Conservation (phyloP, 2,113 vertebrate species). For the Gobius niger region DNA sequence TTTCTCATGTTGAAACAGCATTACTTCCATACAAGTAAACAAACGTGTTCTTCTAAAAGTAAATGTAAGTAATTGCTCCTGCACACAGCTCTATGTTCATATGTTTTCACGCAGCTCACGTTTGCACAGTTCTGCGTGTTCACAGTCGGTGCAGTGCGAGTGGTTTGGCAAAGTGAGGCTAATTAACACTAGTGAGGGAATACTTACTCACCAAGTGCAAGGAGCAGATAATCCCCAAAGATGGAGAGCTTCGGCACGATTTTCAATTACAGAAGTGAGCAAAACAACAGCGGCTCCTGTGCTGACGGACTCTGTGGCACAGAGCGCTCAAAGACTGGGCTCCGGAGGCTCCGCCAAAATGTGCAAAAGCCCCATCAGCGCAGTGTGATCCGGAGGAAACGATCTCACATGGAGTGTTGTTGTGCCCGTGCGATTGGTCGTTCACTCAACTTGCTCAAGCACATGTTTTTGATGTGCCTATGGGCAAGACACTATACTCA, state of each 20-base stretch:
- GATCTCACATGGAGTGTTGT: too few relatives aligned
- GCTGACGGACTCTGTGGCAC: not conserved
- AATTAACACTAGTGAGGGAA: constrained; percentile 77
- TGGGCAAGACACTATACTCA: too few relatives aligned
- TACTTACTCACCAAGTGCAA: constrained; percentile 76
- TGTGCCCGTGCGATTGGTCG: too few relatives aligned
- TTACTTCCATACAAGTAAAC: too few relatives aligned
- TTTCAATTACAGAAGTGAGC: constrained; percentile 74
- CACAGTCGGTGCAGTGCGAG: constrained; percentile 49
- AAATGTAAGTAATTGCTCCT: too few relatives aligned
- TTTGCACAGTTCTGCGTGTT: not conserved
- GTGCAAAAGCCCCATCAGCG: not conserved
- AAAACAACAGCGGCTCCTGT: constrained; percentile 34
- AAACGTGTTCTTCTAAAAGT: too few relatives aligned
- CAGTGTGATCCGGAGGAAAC: not conserved
- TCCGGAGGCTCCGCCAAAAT: not conserved
- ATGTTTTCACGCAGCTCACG: not conserved
- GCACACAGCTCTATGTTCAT: not conserved
- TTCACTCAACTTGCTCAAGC: too few relatives aligned
- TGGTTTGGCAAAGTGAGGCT: constrained; percentile 68
- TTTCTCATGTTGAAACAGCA: too few relatives aligned
- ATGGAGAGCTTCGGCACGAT: constrained; percentile 64
- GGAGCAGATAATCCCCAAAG: constrained; percentile 76
- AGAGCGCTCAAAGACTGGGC: not conserved
- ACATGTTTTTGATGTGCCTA: too few relatives aligned